Evolutionary conservation across 2,888 invertebrate genomes (phyloP), one percentile per base, ranked within the genome.

Genomic region (Phania funesta): DNA sequence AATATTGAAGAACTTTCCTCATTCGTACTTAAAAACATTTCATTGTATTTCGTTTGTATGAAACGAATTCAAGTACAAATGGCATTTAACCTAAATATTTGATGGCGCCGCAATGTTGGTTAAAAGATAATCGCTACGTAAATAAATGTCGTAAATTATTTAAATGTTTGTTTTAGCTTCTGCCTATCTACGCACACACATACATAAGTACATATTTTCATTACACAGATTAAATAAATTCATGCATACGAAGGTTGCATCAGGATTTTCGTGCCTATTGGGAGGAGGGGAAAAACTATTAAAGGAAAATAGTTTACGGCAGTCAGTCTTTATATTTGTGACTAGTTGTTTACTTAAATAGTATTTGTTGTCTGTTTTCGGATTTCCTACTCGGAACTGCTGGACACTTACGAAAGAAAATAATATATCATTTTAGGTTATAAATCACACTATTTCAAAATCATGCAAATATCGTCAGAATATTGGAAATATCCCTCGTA

Each of bases 41-140:
- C 48, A 48, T 56, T 22, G 65, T 16, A 26, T 41, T 35, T 56
- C 46, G 35, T 74, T 74, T 65, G 22, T 24, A 41, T 52, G 11
- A 44, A 71, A 60, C 9, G 35, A 44, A 62, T 50, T 6, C 29
- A 3, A 41, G 4, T 7, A 41, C 38, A 56, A 65, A 56, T 11
- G 56, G 11, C 54, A 29, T 75, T 75, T 58, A 65, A 67, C 65
- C 75, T 48, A 67, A 75, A 75, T 75, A 74, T 56, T 58, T 58
- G 29, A 67, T 65, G 67, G 29, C 18, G n/a, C 29, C 24, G 64
- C 46, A 64, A 44, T 65, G 64, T 38, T 41, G 22, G 46, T 38
- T 56, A 35, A 38, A 16, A 67, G 56, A 76, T 67, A 50, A 76
- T 67, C 65, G 58, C 41, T 65, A 32, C 44, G 41, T 60, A 67